Base-by-base conservation (phyloP, 2,888 invertebrate species). In the Hirtodrosophila confusa region DNA sequence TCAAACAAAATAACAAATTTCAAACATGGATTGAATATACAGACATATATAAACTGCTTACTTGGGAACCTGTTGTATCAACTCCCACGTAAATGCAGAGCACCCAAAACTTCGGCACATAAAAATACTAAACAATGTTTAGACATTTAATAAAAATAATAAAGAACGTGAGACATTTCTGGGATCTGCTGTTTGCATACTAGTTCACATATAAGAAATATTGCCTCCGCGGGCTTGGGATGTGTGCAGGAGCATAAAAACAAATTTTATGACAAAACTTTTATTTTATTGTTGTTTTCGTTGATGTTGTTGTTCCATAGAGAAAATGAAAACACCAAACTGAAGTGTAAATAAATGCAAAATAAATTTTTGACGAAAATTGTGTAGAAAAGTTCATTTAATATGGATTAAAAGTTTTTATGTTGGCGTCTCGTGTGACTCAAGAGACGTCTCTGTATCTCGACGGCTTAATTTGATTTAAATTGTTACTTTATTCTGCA, bases 381-480 rank as follows among this genome's bases (percentile, higher is more conserved):
- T 80, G 74, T 78, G 74, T 70, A 60, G 71, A 71, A 75, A 80
- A 80, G 65, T 80, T 78, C 80, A 80, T 85, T 84, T 80, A 77
- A 85, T 80, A 75, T 80, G 85, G 82, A 80, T 85, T 80, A 80
- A 80, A 80, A 80, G 85, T 80, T 80, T 80, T 80, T 60, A 58
- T 69, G 60, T 45, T 56, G 33, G 39, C 49, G 51, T 58, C 56
- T 69, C 75, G 66, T 75, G 61, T 41, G 41, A 41, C 61, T 37
- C 57, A 24, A 5, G 45, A 24, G 43, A n/a, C n/a, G n/a, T 66
- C 44, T 41, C 33, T 41, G 58, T 57, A 54, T 41, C 44, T 45
- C 31, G 33, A 50, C 29, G 58, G 51, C 61, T 68, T 84, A 73
- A 79, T 83, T 83, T 61, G 73, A 83, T 70, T 71, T 57, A 56